A percentile compares a stretch with the other conserved stretches of the same genome.
Evolutionary conservation across 1,140 invertebrate genomes (phyloP).

Genomic region (Dendroctonus ponderosae): DNA sequence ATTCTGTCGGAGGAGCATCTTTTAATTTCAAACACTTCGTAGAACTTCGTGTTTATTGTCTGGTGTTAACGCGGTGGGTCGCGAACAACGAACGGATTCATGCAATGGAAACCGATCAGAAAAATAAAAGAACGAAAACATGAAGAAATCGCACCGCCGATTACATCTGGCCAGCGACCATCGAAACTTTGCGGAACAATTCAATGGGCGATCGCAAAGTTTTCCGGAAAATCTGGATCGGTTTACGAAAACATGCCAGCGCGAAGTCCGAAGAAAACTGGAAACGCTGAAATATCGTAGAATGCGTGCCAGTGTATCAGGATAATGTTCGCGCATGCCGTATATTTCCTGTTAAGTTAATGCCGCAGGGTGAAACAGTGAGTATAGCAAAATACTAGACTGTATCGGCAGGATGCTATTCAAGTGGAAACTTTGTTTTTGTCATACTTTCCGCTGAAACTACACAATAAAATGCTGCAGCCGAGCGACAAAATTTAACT

Average conservation of each 20-base stretch:
- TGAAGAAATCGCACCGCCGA: too few species aligned
- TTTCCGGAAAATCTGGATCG: constrained; percentile 8
- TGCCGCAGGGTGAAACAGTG: constrained; percentile 12
- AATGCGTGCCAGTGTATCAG: constrained; percentile 10
- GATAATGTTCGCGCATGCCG: constrained; percentile 19
- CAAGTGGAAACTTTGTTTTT: too few species aligned
- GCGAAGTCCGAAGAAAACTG: constrained; percentile 14
- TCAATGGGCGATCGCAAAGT: neutral
- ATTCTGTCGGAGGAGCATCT: constrained; percentile 41
- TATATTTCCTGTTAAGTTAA: constrained; percentile 7
- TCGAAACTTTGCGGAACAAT: too few species aligned
- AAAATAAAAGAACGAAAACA: too few species aligned
- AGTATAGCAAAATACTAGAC: neutral
- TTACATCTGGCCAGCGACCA: too few species aligned
- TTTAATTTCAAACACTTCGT: constrained; percentile 49
- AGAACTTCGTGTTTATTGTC: constrained; percentile 47
- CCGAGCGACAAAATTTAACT: too few species aligned
- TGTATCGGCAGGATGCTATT: too few species aligned
- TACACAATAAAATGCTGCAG: too few species aligned
- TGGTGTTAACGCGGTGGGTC: neutral
- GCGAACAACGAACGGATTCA: too few species aligned
- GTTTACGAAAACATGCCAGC: constrained; percentile 6
- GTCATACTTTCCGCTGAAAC: too few species aligned
- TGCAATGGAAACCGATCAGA: too few species aligned
- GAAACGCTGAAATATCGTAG: constrained; percentile 8